phyloP scores from a whole-genome alignment of 1,140 invertebrate species.

The Trichonephila clavipes region DNA sequence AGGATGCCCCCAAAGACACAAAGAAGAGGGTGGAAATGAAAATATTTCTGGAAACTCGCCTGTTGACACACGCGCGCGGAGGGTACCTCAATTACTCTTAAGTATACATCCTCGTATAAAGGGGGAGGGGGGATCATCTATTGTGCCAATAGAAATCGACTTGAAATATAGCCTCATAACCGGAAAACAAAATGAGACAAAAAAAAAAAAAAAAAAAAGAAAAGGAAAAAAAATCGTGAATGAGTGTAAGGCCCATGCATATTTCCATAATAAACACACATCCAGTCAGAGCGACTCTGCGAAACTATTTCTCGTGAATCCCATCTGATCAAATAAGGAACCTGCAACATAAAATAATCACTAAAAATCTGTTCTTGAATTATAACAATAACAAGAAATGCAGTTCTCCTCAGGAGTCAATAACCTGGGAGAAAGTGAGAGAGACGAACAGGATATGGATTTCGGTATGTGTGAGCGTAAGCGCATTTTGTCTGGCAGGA shows the following conservation, averaged over 20 bases:
- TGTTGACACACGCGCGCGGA: conserved; percentile 50
- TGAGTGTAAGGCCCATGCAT: neutral
- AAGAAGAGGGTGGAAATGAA: neutral
- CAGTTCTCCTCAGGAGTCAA: conserved; percentile 39
- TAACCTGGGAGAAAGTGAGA: conserved; percentile 49
- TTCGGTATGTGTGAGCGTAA: conserved; percentile 22
- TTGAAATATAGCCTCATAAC: conserved; percentile 1
- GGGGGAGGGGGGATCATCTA: neutral
- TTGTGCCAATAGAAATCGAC: conserved; percentile 34
- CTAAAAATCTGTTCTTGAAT: conserved; percentile 70
- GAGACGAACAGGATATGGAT: conserved; percentile 18
- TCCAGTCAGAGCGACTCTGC: neutral
- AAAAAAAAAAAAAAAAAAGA: neutral
- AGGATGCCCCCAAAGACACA: neutral
- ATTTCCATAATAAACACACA: conserved; percentile 40
- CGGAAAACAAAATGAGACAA: neutral
- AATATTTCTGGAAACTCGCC: neutral
- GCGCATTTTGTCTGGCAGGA: neutral
- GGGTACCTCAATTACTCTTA: conserved; percentile 26
- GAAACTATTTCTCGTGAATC: conserved; percentile 30
- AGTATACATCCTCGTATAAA: conserved; percentile 16
- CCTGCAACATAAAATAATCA: conserved; percentile 50
- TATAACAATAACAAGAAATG: conserved; percentile 70
- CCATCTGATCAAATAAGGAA: conserved; percentile 63
- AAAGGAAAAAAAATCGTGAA: neutral